Percentiles rank a stretch among this genome's conserved stretches.
Conservation (phyloP, 2,888 invertebrate species). For the Gastracanthus pulcherrimus region DNA sequence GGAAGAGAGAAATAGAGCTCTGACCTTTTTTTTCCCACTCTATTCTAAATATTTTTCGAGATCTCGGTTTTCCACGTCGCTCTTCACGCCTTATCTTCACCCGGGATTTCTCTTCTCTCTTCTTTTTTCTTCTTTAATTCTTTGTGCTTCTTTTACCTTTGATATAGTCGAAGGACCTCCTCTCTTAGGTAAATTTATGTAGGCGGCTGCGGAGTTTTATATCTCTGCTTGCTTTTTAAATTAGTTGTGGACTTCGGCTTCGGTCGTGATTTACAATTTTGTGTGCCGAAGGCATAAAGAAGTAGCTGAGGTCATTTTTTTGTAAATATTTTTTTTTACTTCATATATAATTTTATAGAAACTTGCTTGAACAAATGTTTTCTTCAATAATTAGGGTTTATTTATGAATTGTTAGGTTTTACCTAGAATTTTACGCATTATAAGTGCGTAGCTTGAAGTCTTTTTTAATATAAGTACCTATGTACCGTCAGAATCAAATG, state of each 20-base stretch:
- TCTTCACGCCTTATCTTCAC: conserved; percentile 29
- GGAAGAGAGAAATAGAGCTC: no score
- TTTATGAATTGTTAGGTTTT: background rate
- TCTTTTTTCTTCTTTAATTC: background rate
- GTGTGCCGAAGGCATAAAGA: no score
- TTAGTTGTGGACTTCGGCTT: background rate
- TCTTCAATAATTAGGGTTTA: no score
- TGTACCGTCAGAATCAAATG: no score
- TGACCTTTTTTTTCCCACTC: background rate
- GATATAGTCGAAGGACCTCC: background rate
- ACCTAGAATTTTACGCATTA: no score
- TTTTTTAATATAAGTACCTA: no score
- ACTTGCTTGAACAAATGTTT: background rate
- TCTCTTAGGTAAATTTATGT: conserved; percentile 31
- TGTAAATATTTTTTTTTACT: background rate
- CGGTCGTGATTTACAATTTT: background rate
- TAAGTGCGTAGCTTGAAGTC: no score
- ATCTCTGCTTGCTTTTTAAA: background rate
- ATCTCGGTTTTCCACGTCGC: background rate
- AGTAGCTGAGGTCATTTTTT: background rate
- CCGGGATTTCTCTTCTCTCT: background rate
- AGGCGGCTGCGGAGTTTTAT: conserved; percentile 10
- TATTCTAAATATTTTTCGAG: conserved; percentile 12
- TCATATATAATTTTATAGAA: background rate
- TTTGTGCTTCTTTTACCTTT: background rate